These are phyloP conservation scores for Sebastes variabilis DNA, from an alignment of 2,797 vertebrate species.

Conservation along the genomic window DNA sequence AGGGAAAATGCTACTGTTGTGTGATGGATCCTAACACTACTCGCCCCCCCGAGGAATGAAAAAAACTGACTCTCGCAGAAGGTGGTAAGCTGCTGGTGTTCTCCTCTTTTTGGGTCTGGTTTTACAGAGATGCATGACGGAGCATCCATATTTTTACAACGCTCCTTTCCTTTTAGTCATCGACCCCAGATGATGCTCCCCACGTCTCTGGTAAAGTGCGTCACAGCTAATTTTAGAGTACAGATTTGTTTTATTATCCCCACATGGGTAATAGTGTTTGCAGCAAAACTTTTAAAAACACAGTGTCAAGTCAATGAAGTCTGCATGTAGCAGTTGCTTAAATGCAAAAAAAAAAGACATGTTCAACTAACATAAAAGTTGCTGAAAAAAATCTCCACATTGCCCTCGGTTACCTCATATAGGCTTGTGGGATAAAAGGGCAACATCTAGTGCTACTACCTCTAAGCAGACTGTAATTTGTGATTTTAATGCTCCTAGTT, in stretches of 20 bases:
- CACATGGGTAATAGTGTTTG: slow-evolving; percentile 10
- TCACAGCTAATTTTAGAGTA: slow-evolving; percentile 20
- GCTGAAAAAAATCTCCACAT: neutral
- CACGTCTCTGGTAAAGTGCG: neutral
- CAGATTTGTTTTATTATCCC: slow-evolving; percentile 16
- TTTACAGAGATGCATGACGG: slow-evolving; percentile 24
- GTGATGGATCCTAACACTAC: slow-evolving; percentile 61
- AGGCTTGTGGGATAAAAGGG: neutral
- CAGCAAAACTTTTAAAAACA: slow-evolving; percentile 6
- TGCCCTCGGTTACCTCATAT: neutral
- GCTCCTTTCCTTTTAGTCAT: slow-evolving; percentile 25
- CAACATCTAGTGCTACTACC: slow-evolving; percentile 10
- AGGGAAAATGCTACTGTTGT: slow-evolving; percentile 45
- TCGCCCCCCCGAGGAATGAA: slow-evolving; percentile 34
- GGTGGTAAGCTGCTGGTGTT: slow-evolving; percentile 63
- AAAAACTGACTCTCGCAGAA: slow-evolving; percentile 23
- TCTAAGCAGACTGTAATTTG: slow-evolving; percentile 19
- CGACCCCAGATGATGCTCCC: slow-evolving; percentile 9
- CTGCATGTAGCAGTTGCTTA: neutral
- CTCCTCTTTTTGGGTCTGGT: slow-evolving; percentile 26
- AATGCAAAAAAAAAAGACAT: slow-evolving; percentile 1
- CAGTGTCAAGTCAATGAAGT: slow-evolving; percentile 11
- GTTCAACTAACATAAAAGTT: neutral
- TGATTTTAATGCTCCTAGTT: neutral
- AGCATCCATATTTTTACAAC: slow-evolving; percentile 21